Conservation (phyloP, 2,113 vertebrate genomes). For the Grammomys surdaster region DNA sequence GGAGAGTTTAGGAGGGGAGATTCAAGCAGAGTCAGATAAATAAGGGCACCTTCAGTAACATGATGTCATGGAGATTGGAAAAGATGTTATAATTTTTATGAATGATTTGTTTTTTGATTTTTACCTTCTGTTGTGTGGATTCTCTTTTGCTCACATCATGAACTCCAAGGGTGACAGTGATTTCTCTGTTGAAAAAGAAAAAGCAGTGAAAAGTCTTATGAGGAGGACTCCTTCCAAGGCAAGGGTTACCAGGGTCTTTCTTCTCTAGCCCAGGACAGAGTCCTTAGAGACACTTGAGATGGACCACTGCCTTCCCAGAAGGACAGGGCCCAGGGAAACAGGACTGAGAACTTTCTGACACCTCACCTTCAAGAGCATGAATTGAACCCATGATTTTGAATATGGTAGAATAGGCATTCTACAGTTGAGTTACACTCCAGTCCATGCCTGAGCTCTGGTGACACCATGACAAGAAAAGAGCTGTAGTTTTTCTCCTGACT, state of each 20-base stretch:
- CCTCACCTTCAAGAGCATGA: not conserved
- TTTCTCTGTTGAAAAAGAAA: constrained; percentile 28
- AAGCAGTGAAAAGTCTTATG: not conserved
- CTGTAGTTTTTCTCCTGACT: not conserved
- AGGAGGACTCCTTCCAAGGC: not conserved
- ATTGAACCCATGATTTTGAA: not conserved
- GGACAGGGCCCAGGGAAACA: not conserved
- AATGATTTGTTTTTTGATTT: constrained; percentile 10
- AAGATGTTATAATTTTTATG: constrained; percentile 12
- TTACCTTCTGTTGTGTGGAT: constrained; percentile 35
- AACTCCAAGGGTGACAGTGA: constrained; percentile 54
- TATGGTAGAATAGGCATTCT: not conserved
- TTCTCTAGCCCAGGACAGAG: not conserved
- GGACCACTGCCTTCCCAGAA: not conserved
- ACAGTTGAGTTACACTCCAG: not conserved
- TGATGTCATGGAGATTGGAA: constrained; percentile 26
- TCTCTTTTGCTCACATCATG: constrained; percentile 48
- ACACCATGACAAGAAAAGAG: not conserved
- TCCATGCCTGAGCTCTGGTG: not conserved
- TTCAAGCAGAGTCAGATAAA: not conserved
- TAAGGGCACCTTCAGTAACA: constrained; percentile 59
- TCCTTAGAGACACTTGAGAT: constrained; percentile 3
- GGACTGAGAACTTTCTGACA: too few relatives aligned
- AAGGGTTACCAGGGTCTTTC: not conserved
- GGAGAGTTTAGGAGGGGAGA: not conserved